Percentiles rank a stretch among this genome's conserved stretches.
Evolutionary conservation across 2,113 vertebrate species (phyloP).

Genomic region (Mus pahari): DNA sequence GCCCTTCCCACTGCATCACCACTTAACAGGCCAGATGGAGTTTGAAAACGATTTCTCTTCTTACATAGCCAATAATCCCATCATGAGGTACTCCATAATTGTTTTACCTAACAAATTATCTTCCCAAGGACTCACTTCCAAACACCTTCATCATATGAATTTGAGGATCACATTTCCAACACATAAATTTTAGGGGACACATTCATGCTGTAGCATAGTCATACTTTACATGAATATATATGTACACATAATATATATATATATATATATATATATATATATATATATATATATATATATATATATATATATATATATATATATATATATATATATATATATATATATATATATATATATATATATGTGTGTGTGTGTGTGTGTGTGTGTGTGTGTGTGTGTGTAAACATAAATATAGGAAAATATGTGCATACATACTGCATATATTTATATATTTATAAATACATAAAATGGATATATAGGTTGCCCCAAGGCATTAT

Average conservation of each 20-base stretch:
- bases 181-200: neutral
- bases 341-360: too few relatives aligned
- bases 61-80: neutral
- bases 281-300: too few relatives aligned
- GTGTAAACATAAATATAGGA: neutral
- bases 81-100: too few relatives aligned
- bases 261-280: too few relatives aligned
- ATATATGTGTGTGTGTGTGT: neutral
- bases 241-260: too few relatives aligned
- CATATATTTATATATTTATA: neutral
- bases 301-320: too few relatives aligned
- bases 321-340: neutral
- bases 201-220: neutral
- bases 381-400: too few relatives aligned
- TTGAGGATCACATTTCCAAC: neutral
- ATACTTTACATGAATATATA: too few relatives aligned
- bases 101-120: neutral
- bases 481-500: neutral
- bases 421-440: neutral
- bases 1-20: neutral
- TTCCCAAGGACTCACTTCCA: neutral
- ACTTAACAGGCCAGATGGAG: neutral
- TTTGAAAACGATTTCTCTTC: neutral
- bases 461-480: neutral
- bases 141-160: neutral